phyloP scores from a whole-genome alignment of 2,888 invertebrate genomes.

The Tillus elongatus region DNA sequence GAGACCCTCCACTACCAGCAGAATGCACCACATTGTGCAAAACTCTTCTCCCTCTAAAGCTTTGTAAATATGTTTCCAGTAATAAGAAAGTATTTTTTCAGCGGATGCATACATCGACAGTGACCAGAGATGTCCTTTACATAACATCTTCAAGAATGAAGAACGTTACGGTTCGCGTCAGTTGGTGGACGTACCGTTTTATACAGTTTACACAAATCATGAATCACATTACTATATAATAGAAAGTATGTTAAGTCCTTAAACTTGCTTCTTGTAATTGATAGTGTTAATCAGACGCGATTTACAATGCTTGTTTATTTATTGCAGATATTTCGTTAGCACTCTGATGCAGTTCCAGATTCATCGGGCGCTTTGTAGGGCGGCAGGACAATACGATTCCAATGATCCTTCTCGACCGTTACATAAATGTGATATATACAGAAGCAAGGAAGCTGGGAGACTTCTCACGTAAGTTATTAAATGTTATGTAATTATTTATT shows the following conservation, averaged over 20 bases:
- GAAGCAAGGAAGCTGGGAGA: conserved; percentile 78
- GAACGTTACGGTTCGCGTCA: conserved; percentile 19
- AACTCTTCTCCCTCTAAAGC: conserved; percentile 31
- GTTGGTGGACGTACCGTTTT: conserved; percentile 20
- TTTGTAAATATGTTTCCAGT: conserved; percentile 29
- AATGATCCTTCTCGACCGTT: conserved; percentile 59
- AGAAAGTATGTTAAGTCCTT: conserved; percentile 18
- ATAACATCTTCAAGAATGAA: conserved; percentile 23
- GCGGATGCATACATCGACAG: conserved; percentile 14
- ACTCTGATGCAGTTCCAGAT: conserved; percentile 90
- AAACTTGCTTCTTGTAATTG: conserved; percentile 24
- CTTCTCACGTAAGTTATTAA: conserved; percentile 63
- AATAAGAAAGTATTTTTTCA: conserved; percentile 38
- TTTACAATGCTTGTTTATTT: conserved; percentile 16
- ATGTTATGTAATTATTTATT: too few relatives aligned
- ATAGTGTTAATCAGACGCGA: too few relatives aligned
- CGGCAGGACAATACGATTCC: conserved; percentile 72
- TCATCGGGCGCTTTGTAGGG: conserved; percentile 72
- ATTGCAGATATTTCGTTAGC: conserved; percentile 82
- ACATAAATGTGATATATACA: conserved; percentile 87
- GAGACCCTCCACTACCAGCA: conserved; percentile 34
- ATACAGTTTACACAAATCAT: conserved; percentile 10
- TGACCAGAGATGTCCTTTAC: conserved; percentile 35
- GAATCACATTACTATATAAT: neutral
- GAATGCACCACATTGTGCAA: conserved; percentile 32